phyloP scores from a whole-genome alignment of 1,140 invertebrate species.

The Elymnias hypermnestra region DNA sequence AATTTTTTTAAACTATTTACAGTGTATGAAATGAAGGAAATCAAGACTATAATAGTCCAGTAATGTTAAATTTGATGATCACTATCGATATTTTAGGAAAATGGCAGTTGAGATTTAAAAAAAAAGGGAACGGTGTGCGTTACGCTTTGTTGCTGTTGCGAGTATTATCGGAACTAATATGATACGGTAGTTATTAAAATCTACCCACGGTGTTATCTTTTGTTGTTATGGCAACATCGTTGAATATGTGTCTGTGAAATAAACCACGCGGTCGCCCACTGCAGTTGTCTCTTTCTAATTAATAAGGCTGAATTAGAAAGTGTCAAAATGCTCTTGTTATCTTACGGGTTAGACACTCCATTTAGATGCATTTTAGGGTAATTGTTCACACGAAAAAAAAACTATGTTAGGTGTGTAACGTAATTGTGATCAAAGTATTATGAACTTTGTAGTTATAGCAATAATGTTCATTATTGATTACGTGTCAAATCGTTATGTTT shows the following conservation, averaged over 20 bases:
- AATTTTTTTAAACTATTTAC: no score
- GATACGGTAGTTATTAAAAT: not conserved
- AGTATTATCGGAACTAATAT: not conserved
- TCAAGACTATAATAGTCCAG: no score
- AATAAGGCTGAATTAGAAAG: slow-evolving; percentile 74
- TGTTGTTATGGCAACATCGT: slow-evolving; percentile 2
- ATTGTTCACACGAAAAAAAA: slow-evolving; percentile 28
- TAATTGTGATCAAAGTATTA: slow-evolving; percentile 64
- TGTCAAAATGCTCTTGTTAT: slow-evolving; percentile 45
- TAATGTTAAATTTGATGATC: no score
- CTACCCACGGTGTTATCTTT: no score
- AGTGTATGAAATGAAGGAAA: no score
- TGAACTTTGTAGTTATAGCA: slow-evolving; percentile 61
- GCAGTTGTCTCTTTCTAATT: slow-evolving; percentile 64
- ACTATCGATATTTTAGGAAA: not conserved
- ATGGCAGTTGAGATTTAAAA: not conserved
- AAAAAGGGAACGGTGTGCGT: not conserved
- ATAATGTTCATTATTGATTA: slow-evolving; percentile 51
- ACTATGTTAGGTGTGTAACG: slow-evolving; percentile 43
- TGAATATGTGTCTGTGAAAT: slow-evolving; percentile 21
- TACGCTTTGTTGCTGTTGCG: not conserved
- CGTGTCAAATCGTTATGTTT: slow-evolving; percentile 29
- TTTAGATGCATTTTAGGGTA: slow-evolving; percentile 34
- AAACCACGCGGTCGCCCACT: slow-evolving; percentile 42
- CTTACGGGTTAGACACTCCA: slow-evolving; percentile 29